phyloP scores from a whole-genome alignment of 2,113 vertebrate species.

The Aphelocoma coerulescens region DNA sequence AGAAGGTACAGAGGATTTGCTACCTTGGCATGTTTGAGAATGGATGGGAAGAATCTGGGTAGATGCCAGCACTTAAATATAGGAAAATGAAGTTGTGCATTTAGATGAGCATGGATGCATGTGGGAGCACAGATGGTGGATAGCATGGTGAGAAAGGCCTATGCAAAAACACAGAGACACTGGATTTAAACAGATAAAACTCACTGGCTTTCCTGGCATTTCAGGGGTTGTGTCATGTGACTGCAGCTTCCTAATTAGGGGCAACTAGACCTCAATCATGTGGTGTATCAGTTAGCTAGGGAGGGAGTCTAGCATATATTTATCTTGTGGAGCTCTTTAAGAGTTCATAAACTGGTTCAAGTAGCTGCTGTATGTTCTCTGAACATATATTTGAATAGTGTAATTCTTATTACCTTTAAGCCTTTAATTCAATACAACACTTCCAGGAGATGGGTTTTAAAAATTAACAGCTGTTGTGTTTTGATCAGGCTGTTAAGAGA shows the following conservation, averaged over 20 bases:
- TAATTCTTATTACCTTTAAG: not conserved
- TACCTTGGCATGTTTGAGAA: not conserved
- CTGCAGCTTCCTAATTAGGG: not conserved
- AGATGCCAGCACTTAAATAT: not conserved
- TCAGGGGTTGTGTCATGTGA: not conserved
- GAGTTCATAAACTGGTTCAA: not conserved
- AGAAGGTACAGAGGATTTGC: not conserved
- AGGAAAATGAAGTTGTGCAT: not conserved
- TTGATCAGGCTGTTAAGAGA: not conserved
- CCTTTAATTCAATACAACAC: not conserved
- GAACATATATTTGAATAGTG: not conserved
- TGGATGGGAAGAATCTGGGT: not conserved
- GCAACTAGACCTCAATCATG: not conserved
- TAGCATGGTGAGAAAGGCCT: not conserved
- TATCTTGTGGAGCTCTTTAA: not conserved
- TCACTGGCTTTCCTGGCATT: not conserved
- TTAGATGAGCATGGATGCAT: rapidly evolving
- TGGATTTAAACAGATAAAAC: not conserved
- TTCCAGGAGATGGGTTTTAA: not conserved
- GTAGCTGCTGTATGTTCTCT: not conserved
- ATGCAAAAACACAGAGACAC: not conserved
- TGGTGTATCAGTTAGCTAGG: not conserved
- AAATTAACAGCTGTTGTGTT: not conserved
- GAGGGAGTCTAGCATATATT: not conserved
- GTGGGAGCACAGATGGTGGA: not conserved